Conservation (phyloP, 2,113 vertebrate genomes). For the Chlamydotis undulata region DNA sequence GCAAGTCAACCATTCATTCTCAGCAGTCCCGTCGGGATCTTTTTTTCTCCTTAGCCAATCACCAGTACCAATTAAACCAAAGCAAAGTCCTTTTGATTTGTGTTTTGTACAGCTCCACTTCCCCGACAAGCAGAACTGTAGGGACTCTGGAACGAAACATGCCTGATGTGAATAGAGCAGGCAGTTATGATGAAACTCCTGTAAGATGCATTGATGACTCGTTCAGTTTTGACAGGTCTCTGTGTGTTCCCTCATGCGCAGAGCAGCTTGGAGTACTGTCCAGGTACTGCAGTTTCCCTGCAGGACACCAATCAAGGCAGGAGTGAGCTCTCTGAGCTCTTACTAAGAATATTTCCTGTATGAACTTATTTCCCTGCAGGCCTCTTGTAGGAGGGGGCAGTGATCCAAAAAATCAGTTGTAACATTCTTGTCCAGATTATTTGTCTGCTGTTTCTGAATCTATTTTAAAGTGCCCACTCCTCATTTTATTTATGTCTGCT, state of each 20-base stretch:
- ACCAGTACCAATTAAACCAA: not conserved
- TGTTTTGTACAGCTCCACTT: not conserved
- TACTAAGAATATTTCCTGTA: not conserved
- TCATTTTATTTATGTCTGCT: not conserved
- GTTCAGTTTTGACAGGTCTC: not conserved
- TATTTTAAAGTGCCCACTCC: not conserved
- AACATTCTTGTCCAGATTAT: not conserved
- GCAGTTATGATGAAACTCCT: not conserved
- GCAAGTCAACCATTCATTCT: not conserved
- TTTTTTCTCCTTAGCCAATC: not conserved
- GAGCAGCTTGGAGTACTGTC: not conserved
- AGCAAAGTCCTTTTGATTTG: not conserved
- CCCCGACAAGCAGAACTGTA: not conserved
- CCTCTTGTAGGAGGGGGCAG: not conserved
- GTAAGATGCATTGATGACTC: not conserved
- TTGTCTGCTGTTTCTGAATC: not conserved
- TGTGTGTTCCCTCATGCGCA: not conserved
- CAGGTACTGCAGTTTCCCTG: not conserved
- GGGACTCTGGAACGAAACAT: not conserved
- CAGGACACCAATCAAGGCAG: not conserved
- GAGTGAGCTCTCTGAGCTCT: not conserved
- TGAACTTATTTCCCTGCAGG: not conserved
- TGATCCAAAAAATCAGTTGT: not conserved
- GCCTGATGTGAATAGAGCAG: not conserved
- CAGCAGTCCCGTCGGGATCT: not conserved